phyloP scores from a whole-genome alignment of 2,888 invertebrate species.

The Syrphus vitripennis region DNA sequence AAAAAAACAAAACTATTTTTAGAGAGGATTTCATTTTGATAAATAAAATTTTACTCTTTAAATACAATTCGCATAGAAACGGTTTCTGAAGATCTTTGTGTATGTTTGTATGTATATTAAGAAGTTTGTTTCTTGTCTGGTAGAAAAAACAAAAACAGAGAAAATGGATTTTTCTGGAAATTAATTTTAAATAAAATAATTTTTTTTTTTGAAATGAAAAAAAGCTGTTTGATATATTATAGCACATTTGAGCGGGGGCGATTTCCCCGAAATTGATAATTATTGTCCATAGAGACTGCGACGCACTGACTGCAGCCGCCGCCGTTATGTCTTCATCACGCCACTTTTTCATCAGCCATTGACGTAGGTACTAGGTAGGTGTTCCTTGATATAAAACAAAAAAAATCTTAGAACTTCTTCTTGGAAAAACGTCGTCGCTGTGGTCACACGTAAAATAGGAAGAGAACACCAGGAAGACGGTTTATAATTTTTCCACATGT shows the following conservation, averaged over 20 bases:
- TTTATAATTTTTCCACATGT: too few species aligned
- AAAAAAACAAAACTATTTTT: conserved; percentile 26
- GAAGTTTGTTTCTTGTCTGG: conserved; percentile 1
- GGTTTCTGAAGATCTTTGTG: not conserved
- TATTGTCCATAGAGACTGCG: not conserved
- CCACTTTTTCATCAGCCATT: not conserved
- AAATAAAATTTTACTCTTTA: not conserved
- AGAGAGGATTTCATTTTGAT: conserved; percentile 25
- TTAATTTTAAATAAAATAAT: not conserved
- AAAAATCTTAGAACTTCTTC: not conserved
- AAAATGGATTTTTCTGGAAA: conserved; percentile 13
- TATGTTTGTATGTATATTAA: not conserved
- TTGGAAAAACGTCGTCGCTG: not conserved
- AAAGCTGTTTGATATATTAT: not conserved
- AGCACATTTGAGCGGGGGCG: not conserved
- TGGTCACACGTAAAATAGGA: not conserved
- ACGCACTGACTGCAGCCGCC: not conserved
- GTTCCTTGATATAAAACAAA: not conserved
- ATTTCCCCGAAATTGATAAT: not conserved
- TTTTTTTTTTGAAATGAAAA: not conserved
- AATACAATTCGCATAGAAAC: not conserved
- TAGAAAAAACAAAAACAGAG: not conserved
- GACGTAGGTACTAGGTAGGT: not conserved
- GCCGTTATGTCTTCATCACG: conserved; percentile 10
- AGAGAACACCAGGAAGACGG: conserved; percentile 18